These are phyloP conservation scores for Actinia equina DNA, from an alignment of 64 coral and sea anemone species.

Conservation along the genomic window DNA sequence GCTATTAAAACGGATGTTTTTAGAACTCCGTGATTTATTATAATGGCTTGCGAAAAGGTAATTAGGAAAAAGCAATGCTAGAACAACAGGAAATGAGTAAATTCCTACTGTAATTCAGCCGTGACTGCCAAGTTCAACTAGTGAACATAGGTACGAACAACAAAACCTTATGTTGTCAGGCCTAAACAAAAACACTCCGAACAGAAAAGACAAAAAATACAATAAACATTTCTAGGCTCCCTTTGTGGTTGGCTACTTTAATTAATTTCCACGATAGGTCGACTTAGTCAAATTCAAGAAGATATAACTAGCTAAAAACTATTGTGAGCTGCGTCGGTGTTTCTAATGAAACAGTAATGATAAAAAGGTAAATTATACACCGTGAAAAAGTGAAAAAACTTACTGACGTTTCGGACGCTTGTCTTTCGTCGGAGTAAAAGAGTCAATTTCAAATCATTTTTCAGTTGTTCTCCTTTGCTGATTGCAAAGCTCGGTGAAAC, in stretches of 20 bases:
- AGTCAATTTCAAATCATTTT: too few relatives aligned
- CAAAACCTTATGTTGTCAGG: neutral
- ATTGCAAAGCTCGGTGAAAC: neutral
- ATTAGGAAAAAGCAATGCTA: neutral
- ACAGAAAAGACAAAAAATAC: neutral
- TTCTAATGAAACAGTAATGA: too few relatives aligned
- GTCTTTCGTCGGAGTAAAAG: too few relatives aligned
- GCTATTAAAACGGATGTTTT: neutral
- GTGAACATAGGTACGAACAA: neutral
- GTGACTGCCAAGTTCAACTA: slow-evolving; percentile 12
- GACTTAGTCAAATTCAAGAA: neutral
- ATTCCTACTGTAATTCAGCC: slow-evolving; percentile 6
- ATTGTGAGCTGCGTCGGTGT: too few relatives aligned
- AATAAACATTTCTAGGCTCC: neutral
- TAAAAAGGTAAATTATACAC: too few relatives aligned
- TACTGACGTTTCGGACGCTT: too few relatives aligned
- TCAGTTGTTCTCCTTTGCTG: too few relatives aligned
- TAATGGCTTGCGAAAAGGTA: neutral
- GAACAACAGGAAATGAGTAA: slow-evolving; percentile 17
- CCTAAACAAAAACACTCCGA: neutral
- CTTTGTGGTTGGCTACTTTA: neutral
- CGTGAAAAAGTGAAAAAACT: too few relatives aligned
- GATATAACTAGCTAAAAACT: too few relatives aligned
- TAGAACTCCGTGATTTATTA: neutral
- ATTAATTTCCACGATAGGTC: neutral